These are phyloP conservation scores for Dastarcus helophoroides DNA, from an alignment of 2,888 invertebrate species.

Conservation along the genomic window DNA sequence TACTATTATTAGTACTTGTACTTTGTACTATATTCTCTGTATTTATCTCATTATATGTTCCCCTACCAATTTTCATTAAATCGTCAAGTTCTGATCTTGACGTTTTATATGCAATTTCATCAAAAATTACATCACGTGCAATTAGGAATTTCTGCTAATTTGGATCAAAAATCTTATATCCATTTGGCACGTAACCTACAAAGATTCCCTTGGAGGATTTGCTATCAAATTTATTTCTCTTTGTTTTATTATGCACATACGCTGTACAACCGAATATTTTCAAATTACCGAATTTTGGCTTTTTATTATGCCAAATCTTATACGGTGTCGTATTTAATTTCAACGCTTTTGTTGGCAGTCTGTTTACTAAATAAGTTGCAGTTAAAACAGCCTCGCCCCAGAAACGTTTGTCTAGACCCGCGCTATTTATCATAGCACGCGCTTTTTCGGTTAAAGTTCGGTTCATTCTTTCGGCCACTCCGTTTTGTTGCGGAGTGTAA, in stretches of 20 bases:
- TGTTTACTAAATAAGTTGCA: constrained; percentile 25
- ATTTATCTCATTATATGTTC: no score
- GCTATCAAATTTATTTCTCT: constrained; percentile 24
- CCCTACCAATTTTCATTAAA: no score
- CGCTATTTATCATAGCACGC: constrained; percentile 22
- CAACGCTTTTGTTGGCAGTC: constrained; percentile 23
- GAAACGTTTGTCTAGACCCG: constrained; percentile 13
- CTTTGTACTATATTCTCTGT: no score
- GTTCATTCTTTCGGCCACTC: constrained; percentile 28
- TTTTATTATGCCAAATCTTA: constrained; percentile 26
- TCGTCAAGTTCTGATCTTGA: no score
- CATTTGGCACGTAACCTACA: constrained; percentile 24
- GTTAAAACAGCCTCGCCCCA: constrained; percentile 18
- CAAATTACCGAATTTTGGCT: constrained; percentile 22
- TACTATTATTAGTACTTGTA: no score
- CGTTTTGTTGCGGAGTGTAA: constrained; percentile 28
- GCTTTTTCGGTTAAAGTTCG: constrained; percentile 27
- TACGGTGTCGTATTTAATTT: constrained; percentile 24
- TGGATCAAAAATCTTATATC: constrained; percentile 25
- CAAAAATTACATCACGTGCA: constrained; percentile 25
- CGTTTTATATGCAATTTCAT: constrained; percentile 17
- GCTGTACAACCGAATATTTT: constrained; percentile 25
- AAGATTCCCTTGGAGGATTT: constrained; percentile 28
- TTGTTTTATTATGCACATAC: constrained; percentile 25
- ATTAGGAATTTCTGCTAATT: constrained; percentile 19